Evolutionary conservation across 2,113 vertebrate genomes (phyloP), one percentile per base, ranked within the genome.

Genomic region (Brienomyrus brachyistius): DNA sequence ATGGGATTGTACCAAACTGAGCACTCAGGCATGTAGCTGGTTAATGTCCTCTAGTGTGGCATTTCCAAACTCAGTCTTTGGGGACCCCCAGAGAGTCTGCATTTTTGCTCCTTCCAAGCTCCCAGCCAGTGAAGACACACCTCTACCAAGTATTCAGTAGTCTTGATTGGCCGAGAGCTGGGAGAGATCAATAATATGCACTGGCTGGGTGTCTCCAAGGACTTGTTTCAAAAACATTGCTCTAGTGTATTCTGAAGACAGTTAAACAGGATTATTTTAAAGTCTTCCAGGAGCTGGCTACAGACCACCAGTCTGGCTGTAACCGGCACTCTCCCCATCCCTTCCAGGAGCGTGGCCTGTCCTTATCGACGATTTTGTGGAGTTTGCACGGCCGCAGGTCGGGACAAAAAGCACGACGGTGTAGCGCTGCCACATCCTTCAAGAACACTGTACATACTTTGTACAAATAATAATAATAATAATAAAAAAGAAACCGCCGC

Each of bases 371-470:
- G 97, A 97, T 95, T 97, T 97, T 96, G 97, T 97, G 95, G 97
- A 97, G 96, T 97, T 97, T 96, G 97, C 97, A 96, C 97, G 97
- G 94, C 97, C 97, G 96, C 96, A 97, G 94, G 97, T 97, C 95
- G 97, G 97, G 95, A 96, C 96, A 95, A 97, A 96, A 97, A 97
- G 97, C 95, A 97, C 97, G 91, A 96, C 96, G 92, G 97, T 97
- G 95, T 97, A 97, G 96, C 94, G 95, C 95, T 96, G 93, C 95
- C 92, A 95, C 95, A 95, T 95, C 96, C 93, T 94, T 43, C 45
- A 45, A 95, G 95, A 95, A 95, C 93, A 96, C 94, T 96, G 97
- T 95, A 86, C n/a, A 90, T 87, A 90, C 91, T 70, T 88, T 96
- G 52, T 10, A 45, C 87, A 84, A 80, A 86, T 88, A 56, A 62